phyloP scores from a whole-genome alignment of 2,113 vertebrate species.

The Carassius auratus region DNA sequence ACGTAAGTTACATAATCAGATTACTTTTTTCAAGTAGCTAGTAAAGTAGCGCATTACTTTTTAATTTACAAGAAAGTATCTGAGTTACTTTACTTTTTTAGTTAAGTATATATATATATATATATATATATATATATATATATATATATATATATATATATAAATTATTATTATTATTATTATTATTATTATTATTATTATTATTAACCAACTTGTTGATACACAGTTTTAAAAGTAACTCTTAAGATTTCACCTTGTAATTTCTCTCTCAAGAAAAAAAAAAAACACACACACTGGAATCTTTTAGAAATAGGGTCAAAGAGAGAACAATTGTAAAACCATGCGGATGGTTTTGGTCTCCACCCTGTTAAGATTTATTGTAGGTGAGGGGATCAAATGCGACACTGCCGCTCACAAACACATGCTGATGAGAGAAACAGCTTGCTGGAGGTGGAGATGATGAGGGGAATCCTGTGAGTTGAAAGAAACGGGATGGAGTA shows the following conservation, averaged over 20 bases:
- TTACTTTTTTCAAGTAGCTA: too few relatives aligned
- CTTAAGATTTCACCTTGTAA: neutral
- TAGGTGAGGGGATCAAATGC: constrained; percentile 6
- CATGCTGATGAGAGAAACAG: constrained; percentile 36
- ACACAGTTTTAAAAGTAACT: neutral
- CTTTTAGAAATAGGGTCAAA: neutral
- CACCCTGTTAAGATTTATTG: constrained; percentile 12
- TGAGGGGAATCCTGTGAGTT: constrained; percentile 22
- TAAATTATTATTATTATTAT: neutral
- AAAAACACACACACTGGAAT: neutral
- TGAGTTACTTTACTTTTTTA: too few relatives aligned
- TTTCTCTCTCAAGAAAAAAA: neutral
- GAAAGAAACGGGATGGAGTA: neutral
- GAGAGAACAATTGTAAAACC: neutral
- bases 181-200: too few relatives aligned
- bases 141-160: too few relatives aligned
- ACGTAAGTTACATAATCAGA: too few relatives aligned
- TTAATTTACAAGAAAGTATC: too few relatives aligned
- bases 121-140: too few relatives aligned
- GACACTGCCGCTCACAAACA: neutral
- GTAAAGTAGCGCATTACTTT: too few relatives aligned
- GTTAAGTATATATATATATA: too few relatives aligned
- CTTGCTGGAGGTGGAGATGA: constrained; percentile 16
- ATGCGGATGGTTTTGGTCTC: neutral
- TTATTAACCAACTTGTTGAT: neutral